Percentiles rank a stretch among this genome's conserved stretches.
These are phyloP conservation scores for Drosophila robusta DNA, from an alignment of 2,888 invertebrate genomes.

Conservation along the genomic window DNA sequence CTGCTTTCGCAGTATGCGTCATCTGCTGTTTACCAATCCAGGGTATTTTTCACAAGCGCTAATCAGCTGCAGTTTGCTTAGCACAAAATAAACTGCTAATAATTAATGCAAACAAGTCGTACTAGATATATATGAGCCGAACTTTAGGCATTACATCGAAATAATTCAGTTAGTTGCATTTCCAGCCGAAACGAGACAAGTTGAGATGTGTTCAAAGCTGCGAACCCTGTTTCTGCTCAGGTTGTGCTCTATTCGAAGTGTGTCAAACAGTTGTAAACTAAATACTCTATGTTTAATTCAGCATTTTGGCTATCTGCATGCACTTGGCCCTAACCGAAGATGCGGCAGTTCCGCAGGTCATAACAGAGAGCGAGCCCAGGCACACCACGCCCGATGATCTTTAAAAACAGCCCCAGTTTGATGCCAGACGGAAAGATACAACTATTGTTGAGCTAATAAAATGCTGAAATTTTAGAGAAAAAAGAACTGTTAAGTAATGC, in stretches of 20 bases:
- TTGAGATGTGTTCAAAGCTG: constrained; percentile 25
- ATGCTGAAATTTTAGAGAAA: neutral
- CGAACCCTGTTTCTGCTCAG: constrained; percentile 15
- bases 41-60: neutral
- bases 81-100: neutral
- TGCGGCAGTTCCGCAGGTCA: constrained; percentile 30
- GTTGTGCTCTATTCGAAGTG: neutral
- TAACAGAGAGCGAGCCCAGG: constrained; percentile 34
- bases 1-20: neutral
- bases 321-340: constrained; percentile 15
- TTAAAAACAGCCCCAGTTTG: neutral
- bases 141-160: neutral
- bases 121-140: neutral
- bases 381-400: constrained; percentile 23
- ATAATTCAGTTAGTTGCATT: constrained; percentile 7
- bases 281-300: constrained; percentile 5
- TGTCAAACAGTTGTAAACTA: neutral
- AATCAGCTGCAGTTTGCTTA: too few species aligned
- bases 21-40: neutral
- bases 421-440: constrained; percentile 26
- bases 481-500: constrained; percentile 32
- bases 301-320: constrained; percentile 20
- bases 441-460: constrained; percentile 20
- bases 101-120: neutral
- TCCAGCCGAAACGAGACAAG: neutral